Conservation (phyloP, 2,797 vertebrate genomes). For the Mus spretus region DNA sequence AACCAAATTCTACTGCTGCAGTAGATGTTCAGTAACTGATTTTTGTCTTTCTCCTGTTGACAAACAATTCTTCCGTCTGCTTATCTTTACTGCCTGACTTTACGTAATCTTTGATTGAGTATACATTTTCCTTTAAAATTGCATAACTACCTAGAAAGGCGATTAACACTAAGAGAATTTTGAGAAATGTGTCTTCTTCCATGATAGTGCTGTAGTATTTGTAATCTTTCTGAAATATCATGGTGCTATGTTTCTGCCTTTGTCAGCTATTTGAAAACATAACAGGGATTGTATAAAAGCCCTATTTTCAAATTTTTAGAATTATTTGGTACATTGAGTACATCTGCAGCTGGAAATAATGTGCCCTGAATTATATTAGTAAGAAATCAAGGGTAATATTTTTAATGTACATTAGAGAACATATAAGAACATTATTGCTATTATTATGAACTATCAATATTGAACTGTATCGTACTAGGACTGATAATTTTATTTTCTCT, state of each 20-base stretch:
- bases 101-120: background rate
- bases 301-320: background rate
- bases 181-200: background rate
- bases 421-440: constrained; percentile 40
- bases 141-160: no score
- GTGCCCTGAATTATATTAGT: constrained; percentile 1
- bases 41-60: background rate
- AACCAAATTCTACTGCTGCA: background rate
- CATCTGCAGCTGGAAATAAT: constrained; percentile 12
- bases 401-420: constrained; percentile 52
- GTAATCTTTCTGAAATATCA: background rate
- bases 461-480: constrained; percentile 20
- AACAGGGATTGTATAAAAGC: constrained; percentile 2
- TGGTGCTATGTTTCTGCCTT: background rate
- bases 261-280: background rate
- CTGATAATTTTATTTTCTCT: background rate
- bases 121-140: background rate
- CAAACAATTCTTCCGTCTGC: background rate
- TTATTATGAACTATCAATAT: constrained; percentile 23
- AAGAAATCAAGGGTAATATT: constrained; percentile 56
- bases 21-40: background rate
- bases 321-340: background rate
- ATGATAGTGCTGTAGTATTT: background rate
- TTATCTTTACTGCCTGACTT: constrained; percentile 6
- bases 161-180: background rate